Evolutionary conservation across 2,888 invertebrate genomes (phyloP).

Genomic region (Neria commutata): DNA sequence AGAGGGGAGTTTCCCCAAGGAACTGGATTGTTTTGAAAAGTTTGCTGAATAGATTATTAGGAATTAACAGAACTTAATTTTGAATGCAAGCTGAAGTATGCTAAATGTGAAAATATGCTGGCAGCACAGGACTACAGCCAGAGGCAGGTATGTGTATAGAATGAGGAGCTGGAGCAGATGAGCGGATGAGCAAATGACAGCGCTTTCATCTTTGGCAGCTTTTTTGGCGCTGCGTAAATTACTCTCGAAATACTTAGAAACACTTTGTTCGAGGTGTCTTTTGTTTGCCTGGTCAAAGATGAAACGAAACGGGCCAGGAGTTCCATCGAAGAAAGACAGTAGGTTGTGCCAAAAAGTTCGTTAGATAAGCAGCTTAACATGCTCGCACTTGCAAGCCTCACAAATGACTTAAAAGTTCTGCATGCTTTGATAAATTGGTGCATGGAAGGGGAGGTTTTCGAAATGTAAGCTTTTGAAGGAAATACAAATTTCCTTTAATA

Average conservation of each 20-base stretch:
- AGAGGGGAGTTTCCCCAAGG: slow-evolving; percentile 27
- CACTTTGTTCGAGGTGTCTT: not conserved
- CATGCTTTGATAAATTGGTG: too few species aligned
- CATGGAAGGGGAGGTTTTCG: too few species aligned
- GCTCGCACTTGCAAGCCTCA: too few species aligned
- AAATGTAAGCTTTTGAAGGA: too few species aligned
- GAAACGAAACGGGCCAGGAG: too few species aligned
- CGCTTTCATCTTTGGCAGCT: not conserved
- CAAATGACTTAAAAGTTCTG: too few species aligned
- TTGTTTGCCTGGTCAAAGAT: not conserved
- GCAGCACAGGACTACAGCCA: not conserved
- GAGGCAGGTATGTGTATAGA: not conserved
- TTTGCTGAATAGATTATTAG: slow-evolving; percentile 54
- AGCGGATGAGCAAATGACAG: not conserved
- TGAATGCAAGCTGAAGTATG: slow-evolving; percentile 17
- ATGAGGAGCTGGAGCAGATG: not conserved
- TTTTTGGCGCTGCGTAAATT: not conserved
- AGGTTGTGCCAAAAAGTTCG: too few species aligned
- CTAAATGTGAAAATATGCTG: not conserved
- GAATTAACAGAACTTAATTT: slow-evolving; percentile 56
- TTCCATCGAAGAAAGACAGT: too few species aligned
- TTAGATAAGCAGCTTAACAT: slow-evolving; percentile 41
- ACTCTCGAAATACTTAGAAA: not conserved
- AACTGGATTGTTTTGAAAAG: slow-evolving; percentile 46
- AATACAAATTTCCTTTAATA: too few species aligned